phyloP scores from a whole-genome alignment of 2,888 invertebrate species.

The Exocentrus adspersus region DNA sequence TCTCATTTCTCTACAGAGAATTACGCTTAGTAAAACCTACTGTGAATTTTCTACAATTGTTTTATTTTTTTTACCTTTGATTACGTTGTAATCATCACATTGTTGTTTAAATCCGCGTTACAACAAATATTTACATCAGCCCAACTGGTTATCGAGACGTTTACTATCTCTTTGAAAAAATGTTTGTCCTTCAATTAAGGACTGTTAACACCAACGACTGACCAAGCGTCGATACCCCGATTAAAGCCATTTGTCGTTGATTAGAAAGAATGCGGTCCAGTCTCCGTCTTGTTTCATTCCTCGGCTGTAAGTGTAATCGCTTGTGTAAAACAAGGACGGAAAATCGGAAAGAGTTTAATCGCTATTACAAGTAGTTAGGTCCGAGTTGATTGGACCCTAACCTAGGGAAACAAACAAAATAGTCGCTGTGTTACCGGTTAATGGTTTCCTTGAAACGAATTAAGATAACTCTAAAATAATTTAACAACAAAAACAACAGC shows the following conservation, averaged over 20 bases:
- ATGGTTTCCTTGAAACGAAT: conserved; percentile 45
- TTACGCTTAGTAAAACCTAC: too few relatives aligned
- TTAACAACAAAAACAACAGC: too few relatives aligned
- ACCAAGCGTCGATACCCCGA: conserved; percentile 34
- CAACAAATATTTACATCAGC: not conserved
- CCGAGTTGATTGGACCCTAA: conserved; percentile 30
- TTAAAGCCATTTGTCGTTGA: conserved; percentile 35
- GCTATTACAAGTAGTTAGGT: conserved; percentile 19
- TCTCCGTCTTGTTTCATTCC: too few relatives aligned
- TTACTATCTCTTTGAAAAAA: not conserved
- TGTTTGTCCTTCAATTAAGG: not conserved
- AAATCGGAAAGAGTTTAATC: conserved; percentile 25
- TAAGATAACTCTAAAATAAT: too few relatives aligned
- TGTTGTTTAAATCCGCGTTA: not conserved
- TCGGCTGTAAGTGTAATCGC: not conserved
- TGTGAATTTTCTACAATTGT: too few relatives aligned
- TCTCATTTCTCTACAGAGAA: too few relatives aligned
- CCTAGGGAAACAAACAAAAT: conserved; percentile 40
- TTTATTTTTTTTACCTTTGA: too few relatives aligned
- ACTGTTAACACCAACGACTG: not conserved
- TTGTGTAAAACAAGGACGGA: conserved; percentile 15
- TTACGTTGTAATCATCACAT: not conserved
- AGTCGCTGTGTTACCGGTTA: conserved; percentile 22
- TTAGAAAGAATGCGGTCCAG: conserved; percentile 1
- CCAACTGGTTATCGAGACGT: not conserved